Base-by-base conservation (phyloP, 1,140 invertebrate species). In the Dreissena rostriformis region DNA sequence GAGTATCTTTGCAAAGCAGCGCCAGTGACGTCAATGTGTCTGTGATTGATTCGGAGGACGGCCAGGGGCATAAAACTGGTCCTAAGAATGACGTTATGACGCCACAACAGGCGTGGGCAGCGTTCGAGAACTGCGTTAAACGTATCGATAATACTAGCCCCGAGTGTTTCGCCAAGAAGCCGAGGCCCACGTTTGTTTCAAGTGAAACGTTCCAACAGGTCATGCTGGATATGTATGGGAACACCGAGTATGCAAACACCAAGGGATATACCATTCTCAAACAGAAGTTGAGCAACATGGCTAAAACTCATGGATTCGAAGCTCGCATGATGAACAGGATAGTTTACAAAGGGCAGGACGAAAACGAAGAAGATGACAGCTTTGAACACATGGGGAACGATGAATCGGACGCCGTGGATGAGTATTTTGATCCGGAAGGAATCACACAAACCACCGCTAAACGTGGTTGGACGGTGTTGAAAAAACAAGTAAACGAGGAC, bases 161-260 rank as follows among this genome's bases (percentile, higher is more conserved):
- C 19, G 86, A 85, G 17, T 61, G 70, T 11, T 75, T 87, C 63
- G 28, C 61, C 11, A 61, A 65, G 12, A 68, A 76, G 52, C 86
- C 74, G 51, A 73, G 68, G 26, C 67, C 68, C 10, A 79, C 77
- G 19, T 88, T 88, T 74, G 26, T 63, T 11, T 68, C 88, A 52
- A 88, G 88, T 77, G 70, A 53, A 65, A 81, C 66, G 15, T 88
- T 88, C 72, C 88, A 88, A 57, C 78, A 86, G 51, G 82, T 80
- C n/a, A 88, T 88, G 88, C 49, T 63, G n/a, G 86, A 88, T n/a
- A 70, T 88, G 39, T 88, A 82, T 65, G 86, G 86, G 0, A 82
- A 82, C 22, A 74, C 84, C 11, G 88, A 87, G 61, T 86, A 87
- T 77, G 74, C 77, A 39, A 83, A 82, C 24, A 67, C 81, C 2